Percentiles rank a stretch among this genome's conserved stretches.
Evolutionary conservation across 2,797 vertebrate genomes (phyloP).

Genomic region (Characodon lateralis): DNA sequence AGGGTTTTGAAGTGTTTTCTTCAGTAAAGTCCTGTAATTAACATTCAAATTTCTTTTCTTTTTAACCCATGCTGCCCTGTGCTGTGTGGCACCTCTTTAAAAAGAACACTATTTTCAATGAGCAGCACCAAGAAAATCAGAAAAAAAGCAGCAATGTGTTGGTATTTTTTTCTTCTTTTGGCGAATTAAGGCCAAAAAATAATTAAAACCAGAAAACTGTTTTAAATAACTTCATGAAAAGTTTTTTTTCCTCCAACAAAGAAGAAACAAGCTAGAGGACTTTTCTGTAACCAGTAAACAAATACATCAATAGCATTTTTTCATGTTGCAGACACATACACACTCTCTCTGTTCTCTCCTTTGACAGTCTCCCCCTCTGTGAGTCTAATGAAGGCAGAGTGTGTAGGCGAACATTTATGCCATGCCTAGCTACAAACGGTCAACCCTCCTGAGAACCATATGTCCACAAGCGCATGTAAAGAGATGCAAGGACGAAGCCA

Average conservation of each 20-base stretch:
- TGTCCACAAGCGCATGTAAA: conserved; percentile 21
- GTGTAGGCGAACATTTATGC: conserved; percentile 55
- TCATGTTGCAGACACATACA: conserved; percentile 1
- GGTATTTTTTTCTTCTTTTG: neutral
- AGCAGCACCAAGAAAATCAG: neutral
- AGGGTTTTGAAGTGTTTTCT: no score
- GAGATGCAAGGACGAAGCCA: neutral
- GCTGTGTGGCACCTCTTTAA: no score
- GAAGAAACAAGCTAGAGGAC: neutral
- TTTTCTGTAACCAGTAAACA: neutral
- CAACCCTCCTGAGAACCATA: conserved; percentile 43
- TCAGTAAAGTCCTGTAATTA: no score
- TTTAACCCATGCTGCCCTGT: neutral
- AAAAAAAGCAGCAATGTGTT: neutral
- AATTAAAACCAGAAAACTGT: no score
- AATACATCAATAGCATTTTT: conserved; percentile 4
- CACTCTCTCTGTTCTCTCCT: conserved; percentile 8
- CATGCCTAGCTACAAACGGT: conserved; percentile 59
- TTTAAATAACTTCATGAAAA: neutral
- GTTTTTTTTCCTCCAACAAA: no score
- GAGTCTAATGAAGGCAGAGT: conserved; percentile 69
- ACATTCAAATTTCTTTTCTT: neutral
- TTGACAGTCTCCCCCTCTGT: conserved; percentile 53
- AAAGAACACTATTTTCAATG: neutral
- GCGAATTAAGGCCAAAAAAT: no score